Conservation (phyloP, 2,888 invertebrate genomes). For the Trypoxylon attenuatum region DNA sequence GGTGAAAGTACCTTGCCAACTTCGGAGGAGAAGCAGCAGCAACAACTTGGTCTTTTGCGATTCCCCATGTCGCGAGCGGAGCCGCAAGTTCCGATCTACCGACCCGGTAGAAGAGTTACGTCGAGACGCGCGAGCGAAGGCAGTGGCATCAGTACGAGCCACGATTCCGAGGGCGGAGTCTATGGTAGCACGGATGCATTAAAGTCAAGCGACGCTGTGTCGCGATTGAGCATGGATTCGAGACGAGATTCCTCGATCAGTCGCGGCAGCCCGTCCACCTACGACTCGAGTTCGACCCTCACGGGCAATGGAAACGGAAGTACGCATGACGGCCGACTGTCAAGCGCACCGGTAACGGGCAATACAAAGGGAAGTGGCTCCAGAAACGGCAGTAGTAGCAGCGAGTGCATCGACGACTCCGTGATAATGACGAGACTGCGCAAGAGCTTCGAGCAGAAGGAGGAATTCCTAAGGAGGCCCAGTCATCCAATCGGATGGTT, state of each 20-base stretch:
- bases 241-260: conserved; percentile 80
- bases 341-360: not conserved
- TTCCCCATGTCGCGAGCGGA: conserved; percentile 70
- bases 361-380: not conserved
- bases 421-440: conserved; percentile 85
- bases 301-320: conserved; percentile 65
- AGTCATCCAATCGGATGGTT: conserved; percentile 81
- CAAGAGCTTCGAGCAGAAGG: conserved; percentile 91
- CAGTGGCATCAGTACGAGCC: conserved; percentile 62
- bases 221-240: conserved; percentile 75
- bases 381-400: not conserved
- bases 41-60: conserved; percentile 57
- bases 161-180: conserved; percentile 62
- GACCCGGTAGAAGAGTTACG: conserved; percentile 59
- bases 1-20: conserved; percentile 20
- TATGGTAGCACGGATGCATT: conserved; percentile 59
- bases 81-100: conserved; percentile 70
- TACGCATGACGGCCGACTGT: not conserved
- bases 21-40: conserved; percentile 18
- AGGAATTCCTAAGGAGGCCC: conserved; percentile 88
- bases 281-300: conserved; percentile 81
- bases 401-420: conserved; percentile 80
- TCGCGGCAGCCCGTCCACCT: conserved; percentile 82
- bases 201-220: conserved; percentile 66
- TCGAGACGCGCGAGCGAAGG: conserved; percentile 77